Percentiles rank a stretch among this genome's conserved stretches.
These are phyloP conservation scores for Baccha elongata DNA, from an alignment of 2,888 invertebrate species.

Conservation along the genomic window DNA sequence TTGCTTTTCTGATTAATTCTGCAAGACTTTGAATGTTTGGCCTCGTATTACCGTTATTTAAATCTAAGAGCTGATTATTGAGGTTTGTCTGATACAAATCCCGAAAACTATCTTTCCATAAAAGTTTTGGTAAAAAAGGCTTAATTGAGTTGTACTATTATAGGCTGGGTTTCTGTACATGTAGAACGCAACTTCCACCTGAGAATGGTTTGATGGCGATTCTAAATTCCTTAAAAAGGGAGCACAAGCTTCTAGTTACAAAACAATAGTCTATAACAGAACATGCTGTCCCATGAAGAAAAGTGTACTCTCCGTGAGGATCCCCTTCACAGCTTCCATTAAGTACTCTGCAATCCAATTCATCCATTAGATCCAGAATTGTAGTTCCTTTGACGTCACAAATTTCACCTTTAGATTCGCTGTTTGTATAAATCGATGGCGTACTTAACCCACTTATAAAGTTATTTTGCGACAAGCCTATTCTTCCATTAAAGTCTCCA, in stretches of 20 bases:
- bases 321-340: conserved; percentile 10
- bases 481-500: no score
- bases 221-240: not conserved
- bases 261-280: conserved; percentile 7
- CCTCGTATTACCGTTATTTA: not conserved
- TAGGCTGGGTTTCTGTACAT: not conserved
- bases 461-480: conserved; percentile 3
- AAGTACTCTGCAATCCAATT: not conserved
- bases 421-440: not conserved
- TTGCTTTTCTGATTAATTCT: not conserved
- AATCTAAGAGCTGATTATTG: not conserved
- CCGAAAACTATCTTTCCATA: not conserved
- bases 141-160: no score
- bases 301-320: not conserved
- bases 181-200: not conserved
- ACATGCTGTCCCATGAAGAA: conserved; percentile 4
- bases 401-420: not conserved
- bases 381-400: not conserved
- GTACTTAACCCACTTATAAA: not conserved
- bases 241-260: not conserved
- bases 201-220: not conserved
- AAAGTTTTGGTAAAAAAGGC: conserved; percentile 4
- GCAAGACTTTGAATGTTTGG: not conserved
- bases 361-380: not conserved
- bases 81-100: not conserved